Evolutionary conservation across 2,888 invertebrate species (phyloP).

Genomic region (Ornithoptera priamus): DNA sequence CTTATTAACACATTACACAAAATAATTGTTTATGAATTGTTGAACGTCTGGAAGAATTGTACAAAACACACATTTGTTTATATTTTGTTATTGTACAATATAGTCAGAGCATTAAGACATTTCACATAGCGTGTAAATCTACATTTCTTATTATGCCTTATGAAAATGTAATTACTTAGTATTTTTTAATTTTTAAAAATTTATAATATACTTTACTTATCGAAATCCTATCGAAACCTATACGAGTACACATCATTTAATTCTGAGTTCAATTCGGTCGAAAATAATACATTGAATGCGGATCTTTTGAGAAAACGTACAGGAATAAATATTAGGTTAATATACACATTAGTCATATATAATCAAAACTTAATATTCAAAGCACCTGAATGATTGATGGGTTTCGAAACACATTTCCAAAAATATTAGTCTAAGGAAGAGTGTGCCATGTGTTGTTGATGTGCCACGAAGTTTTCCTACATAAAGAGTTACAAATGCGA

Average conservation of each 20-base stretch:
- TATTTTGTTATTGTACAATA: too few relatives aligned
- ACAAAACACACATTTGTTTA: too few relatives aligned
- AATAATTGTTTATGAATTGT: background rate
- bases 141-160: too few relatives aligned
- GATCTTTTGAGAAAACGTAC: background rate
- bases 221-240: too few relatives aligned
- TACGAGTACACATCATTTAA: too few relatives aligned
- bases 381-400: constrained; percentile 74
- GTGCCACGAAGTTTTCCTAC: constrained; percentile 39
- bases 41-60: background rate
- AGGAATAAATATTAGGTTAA: background rate
- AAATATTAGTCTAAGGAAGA: constrained; percentile 59
- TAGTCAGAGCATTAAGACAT: too few relatives aligned
- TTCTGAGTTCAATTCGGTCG: too few relatives aligned
- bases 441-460: constrained; percentile 65
- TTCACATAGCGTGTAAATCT: too few relatives aligned
- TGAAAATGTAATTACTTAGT: background rate
- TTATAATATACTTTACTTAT: too few relatives aligned
- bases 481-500: constrained; percentile 35
- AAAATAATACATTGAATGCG: too few relatives aligned
- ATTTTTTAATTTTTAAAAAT: background rate
- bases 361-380: constrained; percentile 29
- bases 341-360: background rate
- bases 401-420: constrained; percentile 57
- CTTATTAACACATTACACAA: constrained; percentile 5